Percentiles rank a stretch among this genome's conserved stretches.
Conservation (phyloP, 2,113 vertebrate genomes). For the Labeo rohita region DNA sequence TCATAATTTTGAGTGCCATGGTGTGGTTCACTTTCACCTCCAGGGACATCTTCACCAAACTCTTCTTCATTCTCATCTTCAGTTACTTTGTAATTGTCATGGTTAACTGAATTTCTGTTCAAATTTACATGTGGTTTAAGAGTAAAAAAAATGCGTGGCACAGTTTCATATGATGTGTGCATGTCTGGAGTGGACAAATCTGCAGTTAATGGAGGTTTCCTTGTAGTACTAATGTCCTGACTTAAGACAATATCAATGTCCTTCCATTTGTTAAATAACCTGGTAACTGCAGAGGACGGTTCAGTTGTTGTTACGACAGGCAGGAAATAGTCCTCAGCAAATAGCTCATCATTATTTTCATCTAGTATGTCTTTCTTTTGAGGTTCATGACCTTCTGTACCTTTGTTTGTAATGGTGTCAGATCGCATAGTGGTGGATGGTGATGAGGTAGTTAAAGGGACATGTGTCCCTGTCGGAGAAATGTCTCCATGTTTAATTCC, state of each 20-base stretch:
- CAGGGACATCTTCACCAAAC: constrained; percentile 44
- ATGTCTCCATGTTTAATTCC: constrained; percentile 3
- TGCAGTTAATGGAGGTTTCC: constrained; percentile 32
- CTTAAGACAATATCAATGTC: constrained; percentile 27
- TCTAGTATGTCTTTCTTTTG: constrained; percentile 4
- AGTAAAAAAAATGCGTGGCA: not conserved
- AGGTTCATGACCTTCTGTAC: not conserved
- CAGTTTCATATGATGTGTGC: not conserved
- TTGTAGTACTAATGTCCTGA: constrained; percentile 41
- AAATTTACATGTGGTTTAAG: fast-evolving
- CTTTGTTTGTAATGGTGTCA: not conserved
- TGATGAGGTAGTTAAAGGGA: constrained; percentile 15
- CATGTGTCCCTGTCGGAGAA: constrained; percentile 28
- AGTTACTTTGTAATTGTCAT: not conserved
- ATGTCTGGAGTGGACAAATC: constrained; percentile 46
- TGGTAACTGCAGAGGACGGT: constrained; percentile 45
- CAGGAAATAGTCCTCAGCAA: constrained; percentile 64
- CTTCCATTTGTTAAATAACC: constrained; percentile 43
- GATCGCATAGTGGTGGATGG: constrained; percentile 1
- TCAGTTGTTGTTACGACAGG: constrained; percentile 60
- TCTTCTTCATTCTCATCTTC: constrained; percentile 41
- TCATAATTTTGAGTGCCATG: constrained; percentile 3
- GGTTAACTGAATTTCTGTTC: not conserved
- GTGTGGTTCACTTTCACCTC: constrained; percentile 40
- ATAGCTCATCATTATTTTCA: constrained; percentile 43